Conservation (phyloP, 1,140 invertebrate genomes). For the Melipona quadrifasciata region DNA sequence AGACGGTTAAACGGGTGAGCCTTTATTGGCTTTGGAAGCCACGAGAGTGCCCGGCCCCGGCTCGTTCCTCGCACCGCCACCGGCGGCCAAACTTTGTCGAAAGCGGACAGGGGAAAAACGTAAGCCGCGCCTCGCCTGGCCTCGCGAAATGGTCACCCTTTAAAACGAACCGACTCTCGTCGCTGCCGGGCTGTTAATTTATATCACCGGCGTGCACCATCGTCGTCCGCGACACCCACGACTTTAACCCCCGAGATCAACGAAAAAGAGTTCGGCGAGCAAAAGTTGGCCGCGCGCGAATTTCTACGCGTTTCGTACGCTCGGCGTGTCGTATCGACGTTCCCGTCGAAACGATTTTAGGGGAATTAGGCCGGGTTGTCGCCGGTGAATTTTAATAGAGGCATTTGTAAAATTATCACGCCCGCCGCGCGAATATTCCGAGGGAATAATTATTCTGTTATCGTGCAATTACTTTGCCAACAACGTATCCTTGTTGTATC, state of each 20-base stretch:
- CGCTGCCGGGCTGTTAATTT: background rate
- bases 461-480: background rate
- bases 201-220: background rate
- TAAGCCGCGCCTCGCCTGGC: background rate
- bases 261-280: too few species aligned
- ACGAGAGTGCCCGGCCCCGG: conserved; percentile 59
- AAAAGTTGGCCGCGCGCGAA: too few species aligned
- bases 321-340: background rate
- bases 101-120: conserved; percentile 18
- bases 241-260: background rate
- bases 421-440: background rate
- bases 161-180: background rate
- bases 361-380: background rate
- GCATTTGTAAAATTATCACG: background rate
- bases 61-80: conserved; percentile 27
- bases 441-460: background rate
- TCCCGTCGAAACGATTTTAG: background rate
- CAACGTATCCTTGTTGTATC: background rate
- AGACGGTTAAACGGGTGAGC: conserved; percentile 72
- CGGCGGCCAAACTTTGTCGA: conserved; percentile 45
- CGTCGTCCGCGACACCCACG: background rate
- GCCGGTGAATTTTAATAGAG: background rate
- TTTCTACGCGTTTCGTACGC: too few species aligned
- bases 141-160: background rate
- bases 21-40: conserved; percentile 79